Evolutionary conservation across 2,113 vertebrate species (phyloP).

Genomic region (Sorex fumeus): DNA sequence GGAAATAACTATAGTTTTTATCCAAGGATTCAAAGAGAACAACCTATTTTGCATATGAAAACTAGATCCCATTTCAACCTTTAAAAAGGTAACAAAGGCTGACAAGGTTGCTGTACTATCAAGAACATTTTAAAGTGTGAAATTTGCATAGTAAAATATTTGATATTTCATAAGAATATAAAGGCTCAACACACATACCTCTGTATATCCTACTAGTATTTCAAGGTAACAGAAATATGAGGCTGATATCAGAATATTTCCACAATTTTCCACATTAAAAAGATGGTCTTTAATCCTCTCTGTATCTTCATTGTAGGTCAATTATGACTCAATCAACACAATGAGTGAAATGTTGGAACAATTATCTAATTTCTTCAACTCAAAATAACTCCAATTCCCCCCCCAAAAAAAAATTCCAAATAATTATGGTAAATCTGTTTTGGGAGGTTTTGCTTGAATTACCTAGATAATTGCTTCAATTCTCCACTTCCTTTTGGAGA

Average conservation of each 20-base stretch:
- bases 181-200: conserved; percentile 54
- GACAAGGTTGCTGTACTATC: conserved; percentile 48
- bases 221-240: conserved; percentile 59
- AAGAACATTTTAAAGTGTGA: conserved; percentile 56
- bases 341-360: conserved; percentile 72
- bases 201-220: conserved; percentile 52
- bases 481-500: conserved; percentile 81
- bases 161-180: conserved; percentile 58
- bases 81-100: conserved; percentile 46
- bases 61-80: conserved; percentile 60
- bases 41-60: conserved; percentile 64
- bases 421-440: conserved; percentile 81
- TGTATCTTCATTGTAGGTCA: conserved; percentile 55
- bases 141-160: conserved; percentile 60
- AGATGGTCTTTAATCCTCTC: conserved; percentile 45
- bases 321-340: conserved; percentile 57
- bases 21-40: conserved; percentile 65
- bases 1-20: conserved; percentile 66
- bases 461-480: conserved; percentile 84
- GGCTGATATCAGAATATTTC: conserved; percentile 64
- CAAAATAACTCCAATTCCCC: conserved; percentile 71
- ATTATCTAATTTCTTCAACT: conserved; percentile 77
- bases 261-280: conserved; percentile 25
- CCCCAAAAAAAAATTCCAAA: conserved; percentile 75
- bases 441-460: conserved; percentile 84